These are phyloP conservation scores for Ctenopoma kingsleyae DNA, from an alignment of 2,797 vertebrate species.

Conservation along the genomic window DNA sequence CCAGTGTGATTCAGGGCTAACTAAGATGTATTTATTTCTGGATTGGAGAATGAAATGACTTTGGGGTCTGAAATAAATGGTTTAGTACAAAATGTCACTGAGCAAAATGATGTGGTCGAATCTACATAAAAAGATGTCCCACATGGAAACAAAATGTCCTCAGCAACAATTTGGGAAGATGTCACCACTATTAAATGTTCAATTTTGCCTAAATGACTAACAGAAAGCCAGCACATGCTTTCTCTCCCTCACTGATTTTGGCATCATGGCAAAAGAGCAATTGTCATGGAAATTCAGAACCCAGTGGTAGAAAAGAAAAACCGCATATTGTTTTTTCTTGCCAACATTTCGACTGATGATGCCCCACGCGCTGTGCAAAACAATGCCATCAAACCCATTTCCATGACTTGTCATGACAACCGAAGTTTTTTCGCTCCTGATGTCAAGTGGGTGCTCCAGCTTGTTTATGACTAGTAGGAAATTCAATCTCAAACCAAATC, in stretches of 20 bases:
- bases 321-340: constrained; percentile 31
- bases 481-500: constrained; percentile 64
- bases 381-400: constrained; percentile 68
- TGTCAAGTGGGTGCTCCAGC: constrained; percentile 56
- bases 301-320: constrained; percentile 26
- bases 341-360: constrained; percentile 47
- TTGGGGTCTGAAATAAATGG: constrained; percentile 59
- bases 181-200: constrained; percentile 47
- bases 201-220: constrained; percentile 32
- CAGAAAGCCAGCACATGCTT: constrained; percentile 35
- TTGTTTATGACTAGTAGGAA: constrained; percentile 62
- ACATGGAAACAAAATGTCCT: constrained; percentile 45
- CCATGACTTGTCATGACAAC: constrained; percentile 65
- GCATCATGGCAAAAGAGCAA: constrained; percentile 33
- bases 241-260: constrained; percentile 8
- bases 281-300: constrained; percentile 38
- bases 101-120: constrained; percentile 48
- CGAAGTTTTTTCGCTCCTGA: constrained; percentile 20
- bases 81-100: constrained; percentile 51
- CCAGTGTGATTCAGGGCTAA: constrained; percentile 31
- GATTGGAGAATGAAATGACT: constrained; percentile 55
- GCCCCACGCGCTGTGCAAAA: constrained; percentile 52
- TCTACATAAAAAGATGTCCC: constrained; percentile 35
- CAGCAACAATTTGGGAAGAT: constrained; percentile 37
- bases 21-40: constrained; percentile 56